Conservation (phyloP, 2,888 invertebrate genomes). For the Leptopilina myrica region DNA sequence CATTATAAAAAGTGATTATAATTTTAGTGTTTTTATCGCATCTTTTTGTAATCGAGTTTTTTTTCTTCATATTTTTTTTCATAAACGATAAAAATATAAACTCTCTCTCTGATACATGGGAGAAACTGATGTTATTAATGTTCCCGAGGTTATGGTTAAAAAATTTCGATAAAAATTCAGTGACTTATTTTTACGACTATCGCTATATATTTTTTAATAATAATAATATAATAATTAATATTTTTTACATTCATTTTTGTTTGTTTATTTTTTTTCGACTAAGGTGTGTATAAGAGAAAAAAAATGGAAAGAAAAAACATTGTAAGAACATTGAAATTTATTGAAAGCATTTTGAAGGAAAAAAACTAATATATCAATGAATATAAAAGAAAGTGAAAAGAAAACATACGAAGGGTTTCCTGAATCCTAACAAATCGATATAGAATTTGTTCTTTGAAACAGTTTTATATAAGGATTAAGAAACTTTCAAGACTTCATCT, state of each 20-base stretch:
- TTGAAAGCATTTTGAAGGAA: not conserved
- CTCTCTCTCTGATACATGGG: not conserved
- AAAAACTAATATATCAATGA: not conserved
- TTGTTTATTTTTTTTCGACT: too few relatives aligned
- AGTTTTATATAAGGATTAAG: conserved; percentile 17
- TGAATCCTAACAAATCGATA: conserved; percentile 10
- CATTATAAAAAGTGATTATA: conserved; percentile 11
- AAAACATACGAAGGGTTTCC: conserved; percentile 7
- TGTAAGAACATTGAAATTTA: not conserved
- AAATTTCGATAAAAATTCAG: not conserved
- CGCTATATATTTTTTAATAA: too few relatives aligned
- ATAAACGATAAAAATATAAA: conserved; percentile 12
- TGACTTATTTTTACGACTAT: not conserved
- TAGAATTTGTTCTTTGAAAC: conserved; percentile 19
- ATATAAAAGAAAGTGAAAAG: conserved; percentile 18
- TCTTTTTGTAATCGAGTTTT: conserved; percentile 2
- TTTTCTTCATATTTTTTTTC: not conserved
- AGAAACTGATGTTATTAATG: not conserved
- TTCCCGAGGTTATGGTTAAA: not conserved
- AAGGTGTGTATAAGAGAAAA: not conserved
- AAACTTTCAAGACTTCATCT: conserved; percentile 28
- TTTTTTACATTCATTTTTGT: too few relatives aligned
- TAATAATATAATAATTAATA: too few relatives aligned
- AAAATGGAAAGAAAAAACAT: not conserved
- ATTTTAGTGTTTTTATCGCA: not conserved